Percentiles rank a stretch among this genome's conserved stretches.
Evolutionary conservation across 2,888 invertebrate species (phyloP).

Genomic region (Acanthosepion esculentum): DNA sequence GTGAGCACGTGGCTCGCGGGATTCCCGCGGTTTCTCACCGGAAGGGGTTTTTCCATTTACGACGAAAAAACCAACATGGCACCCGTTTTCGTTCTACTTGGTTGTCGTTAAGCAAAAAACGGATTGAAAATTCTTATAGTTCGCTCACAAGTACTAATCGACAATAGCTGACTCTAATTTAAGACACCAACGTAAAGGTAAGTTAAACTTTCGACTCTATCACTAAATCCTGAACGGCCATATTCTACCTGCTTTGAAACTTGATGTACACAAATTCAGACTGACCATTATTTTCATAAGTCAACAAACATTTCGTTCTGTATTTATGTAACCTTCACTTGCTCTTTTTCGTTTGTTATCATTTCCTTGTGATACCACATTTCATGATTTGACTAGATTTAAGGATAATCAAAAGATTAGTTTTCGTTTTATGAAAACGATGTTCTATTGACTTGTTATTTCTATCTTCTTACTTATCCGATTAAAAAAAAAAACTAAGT

Average conservation of each 20-base stretch:
- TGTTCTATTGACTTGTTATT: too few relatives aligned
- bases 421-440: too few relatives aligned
- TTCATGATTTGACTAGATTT: too few relatives aligned
- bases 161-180: neutral
- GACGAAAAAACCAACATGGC: constrained; percentile 33
- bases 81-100: neutral
- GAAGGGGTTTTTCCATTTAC: constrained; percentile 61
- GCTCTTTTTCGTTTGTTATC: too few relatives aligned
- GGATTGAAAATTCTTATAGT: neutral
- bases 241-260: neutral
- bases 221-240: neutral
- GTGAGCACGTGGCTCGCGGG: constrained; percentile 52
- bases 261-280: neutral
- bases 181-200: neutral
- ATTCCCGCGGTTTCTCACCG: constrained; percentile 52
- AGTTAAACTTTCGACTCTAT: neutral
- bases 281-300: too few relatives aligned
- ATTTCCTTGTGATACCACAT: too few relatives aligned
- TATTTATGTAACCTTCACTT: too few relatives aligned
- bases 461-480: too few relatives aligned
- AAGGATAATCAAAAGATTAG: too few relatives aligned
- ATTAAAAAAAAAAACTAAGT: too few relatives aligned
- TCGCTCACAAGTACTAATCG: neutral
- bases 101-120: too few relatives aligned
- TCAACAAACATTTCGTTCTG: too few relatives aligned